Evolutionary conservation across 1,140 invertebrate genomes (phyloP), one percentile per base, ranked within the genome.

Genomic region (Cydia splendana): DNA sequence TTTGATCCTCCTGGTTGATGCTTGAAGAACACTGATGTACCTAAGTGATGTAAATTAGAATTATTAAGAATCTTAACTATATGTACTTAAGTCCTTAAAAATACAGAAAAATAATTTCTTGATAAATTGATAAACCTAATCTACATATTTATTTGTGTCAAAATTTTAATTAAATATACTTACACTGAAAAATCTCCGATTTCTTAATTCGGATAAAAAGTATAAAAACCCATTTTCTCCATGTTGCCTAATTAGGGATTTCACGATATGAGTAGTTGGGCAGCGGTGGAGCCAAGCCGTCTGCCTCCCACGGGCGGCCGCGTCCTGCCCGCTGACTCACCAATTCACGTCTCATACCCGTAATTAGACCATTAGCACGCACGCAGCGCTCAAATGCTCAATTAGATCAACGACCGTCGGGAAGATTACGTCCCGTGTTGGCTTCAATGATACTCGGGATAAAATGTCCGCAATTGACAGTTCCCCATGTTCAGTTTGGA

Each of bases 281-380:
- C 57, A 24, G 20, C 57, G 4, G 51, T 62, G 57, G 91, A 89
- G 91, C 91, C 91, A 91, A 80, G 89, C 91, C 87, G 91, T 92
- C 91, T 92, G 84, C 87, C 91, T 85, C 91, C 91, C 91, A 92
- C 91, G 89, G 78, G 71, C 85, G 82, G 42, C 81, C 82, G 83
- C 88, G 88, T 90, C 89, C 87, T 89, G 88, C 86, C 77, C 71
- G 18, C 18, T 92, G 90, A 92, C 87, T 92, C 91, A 92, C 88
- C 88, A 90, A 90, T 91, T 91, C 89, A 85, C 86, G 80, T 85
- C 84, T 87, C 88, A 90, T 91, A 79, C 85, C 87, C 88, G 86
- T 90, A 92, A 92, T 92, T 92, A 92, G 86, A 73, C 91, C 88
- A 91, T 92, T 91, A 92, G 85, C 89, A 90, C 88, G 88, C 89